These are phyloP conservation scores for Eulemur coronatus DNA, from an alignment of 2,797 vertebrate genomes.

Conservation along the genomic window DNA sequence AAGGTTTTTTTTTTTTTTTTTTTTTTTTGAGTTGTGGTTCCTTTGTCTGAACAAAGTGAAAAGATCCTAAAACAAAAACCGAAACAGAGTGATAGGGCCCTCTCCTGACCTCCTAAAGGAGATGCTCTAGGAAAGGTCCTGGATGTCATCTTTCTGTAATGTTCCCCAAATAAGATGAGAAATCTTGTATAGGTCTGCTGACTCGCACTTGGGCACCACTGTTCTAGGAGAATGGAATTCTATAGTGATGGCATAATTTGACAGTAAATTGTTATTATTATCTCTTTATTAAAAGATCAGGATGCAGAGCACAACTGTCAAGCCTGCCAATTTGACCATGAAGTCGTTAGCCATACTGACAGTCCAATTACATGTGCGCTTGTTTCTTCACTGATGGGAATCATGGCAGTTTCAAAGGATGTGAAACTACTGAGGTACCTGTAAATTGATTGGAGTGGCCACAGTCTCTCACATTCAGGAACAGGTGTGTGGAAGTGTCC, in stretches of 20 bases:
- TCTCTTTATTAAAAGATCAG: conserved; percentile 44
- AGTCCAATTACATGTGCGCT: conserved; percentile 2
- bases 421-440: neutral
- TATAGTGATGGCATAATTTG: neutral
- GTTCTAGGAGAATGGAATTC: neutral
- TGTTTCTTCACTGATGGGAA: conserved; percentile 37
- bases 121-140: neutral
- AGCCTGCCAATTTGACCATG: neutral
- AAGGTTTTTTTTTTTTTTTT: neutral
- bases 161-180: neutral
- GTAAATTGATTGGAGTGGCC: neutral
- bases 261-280: conserved; percentile 5
- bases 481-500: neutral
- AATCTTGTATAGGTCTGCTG: neutral
- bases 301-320: conserved; percentile 24
- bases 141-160: neutral
- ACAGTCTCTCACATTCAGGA: neutral
- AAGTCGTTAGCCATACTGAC: neutral
- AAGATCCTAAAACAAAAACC: neutral
- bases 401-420: neutral
- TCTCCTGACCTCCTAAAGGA: neutral
- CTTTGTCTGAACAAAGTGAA: conserved; percentile 52
- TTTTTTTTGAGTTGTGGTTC: neutral
- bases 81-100: neutral
- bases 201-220: neutral